Percentiles rank a stretch among this genome's conserved stretches.
phyloP scores from a whole-genome alignment of 2,797 vertebrate species.

The Hapalemur alaotrensis region DNA sequence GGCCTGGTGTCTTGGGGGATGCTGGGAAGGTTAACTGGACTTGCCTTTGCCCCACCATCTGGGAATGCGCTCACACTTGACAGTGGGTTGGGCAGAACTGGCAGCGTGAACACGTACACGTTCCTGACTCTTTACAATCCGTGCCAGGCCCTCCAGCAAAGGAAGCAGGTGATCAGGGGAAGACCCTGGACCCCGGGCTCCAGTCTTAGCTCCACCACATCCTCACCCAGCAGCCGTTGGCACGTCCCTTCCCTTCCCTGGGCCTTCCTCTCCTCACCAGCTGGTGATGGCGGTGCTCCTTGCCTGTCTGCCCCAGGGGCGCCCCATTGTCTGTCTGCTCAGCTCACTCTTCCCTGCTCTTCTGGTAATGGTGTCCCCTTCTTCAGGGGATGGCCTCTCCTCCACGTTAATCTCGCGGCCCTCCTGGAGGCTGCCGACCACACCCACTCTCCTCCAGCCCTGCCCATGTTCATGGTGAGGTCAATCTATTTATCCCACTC shows the following conservation, averaged over 20 bases:
- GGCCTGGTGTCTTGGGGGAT: neutral
- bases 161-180: neutral
- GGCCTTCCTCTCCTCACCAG: neutral
- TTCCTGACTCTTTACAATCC: neutral
- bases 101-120: neutral
- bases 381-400: neutral
- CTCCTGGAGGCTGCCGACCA: neutral
- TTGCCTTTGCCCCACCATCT: neutral
- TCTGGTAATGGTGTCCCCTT: neutral
- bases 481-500: neutral
- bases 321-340: neutral
- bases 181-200: neutral
- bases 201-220: neutral
- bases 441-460: neutral
- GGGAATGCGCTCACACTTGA: neutral
- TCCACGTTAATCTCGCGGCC: neutral
- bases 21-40: neutral
- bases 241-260: neutral
- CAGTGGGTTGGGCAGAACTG: neutral
- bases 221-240: fast-evolving
- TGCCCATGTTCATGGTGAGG: neutral
- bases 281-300: neutral
- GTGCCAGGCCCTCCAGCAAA: neutral
- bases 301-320: neutral
- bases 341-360: neutral